Evolutionary conservation across 2,888 invertebrate species (phyloP).

Genomic region (Polydrusus tereticollis): DNA sequence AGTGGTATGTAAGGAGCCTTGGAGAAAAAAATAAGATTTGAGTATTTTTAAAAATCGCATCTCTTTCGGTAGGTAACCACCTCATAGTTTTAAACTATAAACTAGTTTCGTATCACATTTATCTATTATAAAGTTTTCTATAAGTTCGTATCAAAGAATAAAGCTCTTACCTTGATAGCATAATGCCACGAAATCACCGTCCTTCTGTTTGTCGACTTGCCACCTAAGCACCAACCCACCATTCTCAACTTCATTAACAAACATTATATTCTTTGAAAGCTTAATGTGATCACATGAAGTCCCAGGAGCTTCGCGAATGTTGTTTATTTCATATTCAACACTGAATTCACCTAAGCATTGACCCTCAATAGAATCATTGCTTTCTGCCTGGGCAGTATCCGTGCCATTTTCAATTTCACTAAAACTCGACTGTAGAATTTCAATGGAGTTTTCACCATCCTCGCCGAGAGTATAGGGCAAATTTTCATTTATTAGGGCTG

Average conservation of each 20-base stretch:
- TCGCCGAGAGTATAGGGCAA: not conserved
- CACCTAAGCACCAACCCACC: constrained; percentile 67
- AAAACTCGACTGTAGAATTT: not conserved
- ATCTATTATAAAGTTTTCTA: too few species aligned
- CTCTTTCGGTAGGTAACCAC: too few species aligned
- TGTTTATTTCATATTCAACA: not conserved
- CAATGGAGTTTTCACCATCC: not conserved
- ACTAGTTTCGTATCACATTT: too few species aligned
- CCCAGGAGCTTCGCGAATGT: constrained; percentile 16
- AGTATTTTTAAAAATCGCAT: too few species aligned
- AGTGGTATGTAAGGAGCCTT: too few species aligned
- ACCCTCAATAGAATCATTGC: not conserved
- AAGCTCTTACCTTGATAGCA: constrained; percentile 70
- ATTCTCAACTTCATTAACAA: constrained; percentile 63
- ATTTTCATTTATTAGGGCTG: constrained; percentile 6
- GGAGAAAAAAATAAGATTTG: too few species aligned
- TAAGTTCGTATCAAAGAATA: not conserved
- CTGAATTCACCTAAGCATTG: not conserved
- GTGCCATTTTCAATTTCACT: not conserved
- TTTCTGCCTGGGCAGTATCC: not conserved
- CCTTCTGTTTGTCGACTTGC: constrained; percentile 65
- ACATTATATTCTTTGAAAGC: constrained; percentile 50
- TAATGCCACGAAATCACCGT: constrained; percentile 72
- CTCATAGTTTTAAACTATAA: too few species aligned
- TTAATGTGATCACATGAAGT: not conserved